These are phyloP conservation scores for Gymnopithys bicolor DNA, from an alignment of 2,797 vertebrate genomes.

Conservation along the genomic window DNA sequence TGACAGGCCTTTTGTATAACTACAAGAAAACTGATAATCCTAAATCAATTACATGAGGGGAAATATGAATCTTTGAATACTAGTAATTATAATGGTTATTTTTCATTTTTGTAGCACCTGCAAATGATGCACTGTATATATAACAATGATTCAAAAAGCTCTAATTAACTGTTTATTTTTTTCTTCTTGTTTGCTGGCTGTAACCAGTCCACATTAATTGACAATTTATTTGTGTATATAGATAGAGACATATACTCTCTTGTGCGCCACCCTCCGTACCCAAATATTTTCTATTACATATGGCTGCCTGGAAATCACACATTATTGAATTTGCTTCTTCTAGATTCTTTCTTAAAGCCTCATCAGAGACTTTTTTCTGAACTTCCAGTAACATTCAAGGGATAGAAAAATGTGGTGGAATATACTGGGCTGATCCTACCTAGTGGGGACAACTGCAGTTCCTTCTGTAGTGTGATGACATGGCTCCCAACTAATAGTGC, in stretches of 20 bases:
- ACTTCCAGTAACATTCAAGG: slow-evolving; percentile 19
- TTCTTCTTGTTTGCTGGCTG: slow-evolving; percentile 79
- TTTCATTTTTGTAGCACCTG: slow-evolving; percentile 98
- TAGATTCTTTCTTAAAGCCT: slow-evolving; percentile 36
- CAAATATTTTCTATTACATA: slow-evolving; percentile 71
- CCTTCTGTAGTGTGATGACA: slow-evolving; percentile 35
- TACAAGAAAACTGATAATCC: slow-evolving; percentile 95
- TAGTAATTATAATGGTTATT: slow-evolving; percentile 99
- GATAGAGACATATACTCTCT: slow-evolving; percentile 57
- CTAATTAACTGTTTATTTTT: slow-evolving; percentile 94
- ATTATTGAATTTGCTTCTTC: slow-evolving; percentile 55
- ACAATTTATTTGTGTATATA: slow-evolving; percentile 75
- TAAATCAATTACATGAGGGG: slow-evolving; percentile 87
- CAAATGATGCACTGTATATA: slow-evolving; percentile 88
- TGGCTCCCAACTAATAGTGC: slow-evolving; percentile 66
- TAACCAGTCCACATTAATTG: slow-evolving; percentile 82
- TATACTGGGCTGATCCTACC: slow-evolving; percentile 50
- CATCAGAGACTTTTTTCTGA: slow-evolving; percentile 33
- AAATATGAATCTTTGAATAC: slow-evolving; percentile 98
- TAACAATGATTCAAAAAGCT: slow-evolving; percentile 98
- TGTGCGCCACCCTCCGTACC: accelerated
- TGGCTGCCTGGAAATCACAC: slow-evolving; percentile 54
- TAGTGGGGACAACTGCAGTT: slow-evolving; percentile 33
- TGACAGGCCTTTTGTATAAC: slow-evolving; percentile 90
- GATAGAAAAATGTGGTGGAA: not conserved